A percentile compares a stretch with the other conserved stretches of the same genome.
phyloP scores from a whole-genome alignment of 2,113 vertebrate genomes.

The Lophochroa leadbeateri region DNA sequence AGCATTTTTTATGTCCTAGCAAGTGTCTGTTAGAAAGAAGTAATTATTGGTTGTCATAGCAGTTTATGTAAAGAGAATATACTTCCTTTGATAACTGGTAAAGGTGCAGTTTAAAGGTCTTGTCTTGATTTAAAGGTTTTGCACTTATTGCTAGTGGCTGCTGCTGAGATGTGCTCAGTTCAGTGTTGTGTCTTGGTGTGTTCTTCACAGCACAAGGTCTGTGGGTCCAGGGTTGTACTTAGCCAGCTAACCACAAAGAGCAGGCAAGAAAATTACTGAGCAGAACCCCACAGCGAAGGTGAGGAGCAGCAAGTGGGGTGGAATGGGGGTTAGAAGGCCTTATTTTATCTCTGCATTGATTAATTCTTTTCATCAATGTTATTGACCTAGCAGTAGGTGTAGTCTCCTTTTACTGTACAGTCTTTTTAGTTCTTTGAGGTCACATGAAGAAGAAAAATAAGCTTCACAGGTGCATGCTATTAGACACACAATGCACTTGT shows the following conservation, averaged over 20 bases:
- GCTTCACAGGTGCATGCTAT: constrained; percentile 53
- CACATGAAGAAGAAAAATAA: constrained; percentile 20
- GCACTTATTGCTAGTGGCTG: not conserved
- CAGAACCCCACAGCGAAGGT: not conserved
- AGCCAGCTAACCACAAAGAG: not conserved
- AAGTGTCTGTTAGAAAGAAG: not conserved
- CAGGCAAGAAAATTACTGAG: not conserved
- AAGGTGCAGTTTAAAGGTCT: not conserved
- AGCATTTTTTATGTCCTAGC: not conserved
- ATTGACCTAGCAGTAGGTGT: not conserved
- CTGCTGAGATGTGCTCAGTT: not conserved
- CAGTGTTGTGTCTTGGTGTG: not conserved
- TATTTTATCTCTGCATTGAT: not conserved
- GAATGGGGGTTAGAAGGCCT: not conserved
- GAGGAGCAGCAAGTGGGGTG: not conserved
- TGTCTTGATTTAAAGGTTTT: not conserved
- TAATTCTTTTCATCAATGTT: not conserved
- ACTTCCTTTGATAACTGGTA: not conserved
- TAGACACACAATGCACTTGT: constrained; percentile 62
- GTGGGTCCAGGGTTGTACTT: not conserved
- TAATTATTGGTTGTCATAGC: not conserved
- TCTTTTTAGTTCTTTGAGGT: constrained; percentile 17
- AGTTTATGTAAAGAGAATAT: not conserved
- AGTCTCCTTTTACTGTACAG: not conserved
- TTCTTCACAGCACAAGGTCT: not conserved